Evolutionary conservation across 2,888 invertebrate genomes (phyloP).

Genomic region (Merodon equestris): DNA sequence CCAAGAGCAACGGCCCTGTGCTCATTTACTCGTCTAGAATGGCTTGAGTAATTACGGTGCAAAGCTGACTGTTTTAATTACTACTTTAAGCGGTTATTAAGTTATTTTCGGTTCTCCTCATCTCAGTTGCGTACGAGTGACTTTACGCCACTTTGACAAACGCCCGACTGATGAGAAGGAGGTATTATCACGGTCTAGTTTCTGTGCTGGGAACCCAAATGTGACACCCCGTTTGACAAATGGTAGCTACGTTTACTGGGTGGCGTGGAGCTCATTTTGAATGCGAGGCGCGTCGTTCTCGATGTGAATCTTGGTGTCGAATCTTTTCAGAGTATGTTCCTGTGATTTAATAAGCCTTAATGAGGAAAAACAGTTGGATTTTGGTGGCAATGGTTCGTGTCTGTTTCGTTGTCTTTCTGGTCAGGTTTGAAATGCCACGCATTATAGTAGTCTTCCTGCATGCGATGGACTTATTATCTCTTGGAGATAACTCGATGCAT

Average conservation of each 20-base stretch:
- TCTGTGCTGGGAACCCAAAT: constrained; percentile 12
- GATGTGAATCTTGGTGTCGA: constrained; percentile 33
- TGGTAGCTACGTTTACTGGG: too few relatives aligned
- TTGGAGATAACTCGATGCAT: too few relatives aligned
- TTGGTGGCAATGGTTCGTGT: too few relatives aligned
- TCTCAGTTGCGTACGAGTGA: neutral
- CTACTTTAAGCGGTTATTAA: constrained; percentile 52
- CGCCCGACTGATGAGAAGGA: constrained; percentile 16
- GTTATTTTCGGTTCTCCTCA: constrained; percentile 33
- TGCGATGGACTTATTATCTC: too few relatives aligned
- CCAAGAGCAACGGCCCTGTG: too few relatives aligned
- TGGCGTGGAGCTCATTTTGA: constrained; percentile 22
- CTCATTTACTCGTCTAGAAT: too few relatives aligned
- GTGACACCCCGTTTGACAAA: constrained; percentile 14
- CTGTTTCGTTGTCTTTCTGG: too few relatives aligned
- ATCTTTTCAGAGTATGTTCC: constrained; percentile 19
- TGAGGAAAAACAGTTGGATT: constrained; percentile 46
- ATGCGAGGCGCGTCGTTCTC: constrained; percentile 35
- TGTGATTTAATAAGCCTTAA: constrained; percentile 45
- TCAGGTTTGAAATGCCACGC: too few relatives aligned
- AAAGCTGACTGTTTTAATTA: constrained; percentile 45
- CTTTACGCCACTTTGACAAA: constrained; percentile 20
- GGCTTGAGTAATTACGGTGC: constrained; percentile 32
- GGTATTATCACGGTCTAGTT: constrained; percentile 31
- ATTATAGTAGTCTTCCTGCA: too few relatives aligned